Evolutionary conservation across 2,888 invertebrate species (phyloP).

Genomic region (Rhamphomyia laevipes): DNA sequence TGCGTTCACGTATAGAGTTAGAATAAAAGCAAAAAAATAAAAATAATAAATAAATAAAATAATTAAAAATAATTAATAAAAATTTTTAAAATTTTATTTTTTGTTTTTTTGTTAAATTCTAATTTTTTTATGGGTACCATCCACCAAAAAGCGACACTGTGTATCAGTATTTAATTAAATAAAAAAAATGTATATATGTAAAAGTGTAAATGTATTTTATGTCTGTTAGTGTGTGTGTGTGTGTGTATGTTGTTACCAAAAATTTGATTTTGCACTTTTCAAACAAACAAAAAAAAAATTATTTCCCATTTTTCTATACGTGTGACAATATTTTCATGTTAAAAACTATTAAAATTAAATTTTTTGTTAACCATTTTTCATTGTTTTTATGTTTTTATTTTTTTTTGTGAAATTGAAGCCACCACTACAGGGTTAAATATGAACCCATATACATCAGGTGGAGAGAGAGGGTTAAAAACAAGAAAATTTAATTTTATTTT

Average conservation of each 20-base stretch:
- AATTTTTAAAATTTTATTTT: conserved; percentile 9
- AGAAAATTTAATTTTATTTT: neutral
- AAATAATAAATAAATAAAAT: neutral
- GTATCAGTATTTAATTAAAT: neutral
- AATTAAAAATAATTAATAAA: neutral
- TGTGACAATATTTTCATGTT: conserved; percentile 4
- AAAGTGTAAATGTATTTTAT: conserved; percentile 7
- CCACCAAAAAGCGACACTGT: conserved; percentile 12
- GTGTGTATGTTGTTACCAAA: conserved; percentile 1
- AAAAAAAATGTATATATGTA: neutral
- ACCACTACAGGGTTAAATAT: too few species aligned
- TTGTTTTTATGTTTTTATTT: neutral
- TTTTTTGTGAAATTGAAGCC: neutral
- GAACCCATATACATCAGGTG: too few species aligned
- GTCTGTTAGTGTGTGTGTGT: conserved; percentile 4
- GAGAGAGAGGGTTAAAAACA: too few species aligned
- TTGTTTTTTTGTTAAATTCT: conserved; percentile 11
- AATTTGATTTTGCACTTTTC: neutral
- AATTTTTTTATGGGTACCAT: conserved; percentile 15
- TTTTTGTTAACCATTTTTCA: neutral
- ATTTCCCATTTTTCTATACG: conserved; percentile 15
- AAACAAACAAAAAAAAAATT: neutral
- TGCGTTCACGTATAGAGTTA: conserved; percentile 11
- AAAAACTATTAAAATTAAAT: neutral
- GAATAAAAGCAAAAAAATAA: neutral